Evolutionary conservation across 2,113 vertebrate genomes (phyloP).

Genomic region (Lophotis ruficrista): DNA sequence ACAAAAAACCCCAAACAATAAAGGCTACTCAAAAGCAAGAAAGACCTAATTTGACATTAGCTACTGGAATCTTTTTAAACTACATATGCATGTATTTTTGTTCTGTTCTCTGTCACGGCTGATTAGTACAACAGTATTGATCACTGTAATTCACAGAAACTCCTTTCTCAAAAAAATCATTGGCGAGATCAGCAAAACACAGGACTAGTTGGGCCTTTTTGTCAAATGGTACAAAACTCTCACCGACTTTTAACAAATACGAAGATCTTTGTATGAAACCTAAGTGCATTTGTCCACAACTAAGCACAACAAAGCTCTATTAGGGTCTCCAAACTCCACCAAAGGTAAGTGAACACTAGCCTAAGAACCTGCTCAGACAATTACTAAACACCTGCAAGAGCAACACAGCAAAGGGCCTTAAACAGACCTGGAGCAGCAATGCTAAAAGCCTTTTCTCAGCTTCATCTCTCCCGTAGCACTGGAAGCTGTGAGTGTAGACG

Average conservation of each 20-base stretch:
- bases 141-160: not conserved
- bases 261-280: not conserved
- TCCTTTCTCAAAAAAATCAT: not conserved
- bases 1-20: not conserved
- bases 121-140: not conserved
- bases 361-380: not conserved
- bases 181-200: not conserved
- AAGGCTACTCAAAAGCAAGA: not conserved
- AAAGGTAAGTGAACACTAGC: not conserved
- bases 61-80: not conserved
- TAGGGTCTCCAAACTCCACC: not conserved
- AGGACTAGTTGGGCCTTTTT: not conserved
- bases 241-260: not conserved
- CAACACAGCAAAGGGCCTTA: not conserved
- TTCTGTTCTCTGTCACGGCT: not conserved
- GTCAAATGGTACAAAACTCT: not conserved
- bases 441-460: constrained; percentile 86
- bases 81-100: not conserved
- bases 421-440: constrained; percentile 79
- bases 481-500: constrained; percentile 93
- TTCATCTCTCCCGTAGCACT: constrained; percentile 93
- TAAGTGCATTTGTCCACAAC: not conserved
- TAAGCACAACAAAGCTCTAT: not conserved
- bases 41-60: not conserved
- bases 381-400: not conserved